Base-by-base conservation (phyloP, 2,888 invertebrate species). In the Lasiommata megera region DNA sequence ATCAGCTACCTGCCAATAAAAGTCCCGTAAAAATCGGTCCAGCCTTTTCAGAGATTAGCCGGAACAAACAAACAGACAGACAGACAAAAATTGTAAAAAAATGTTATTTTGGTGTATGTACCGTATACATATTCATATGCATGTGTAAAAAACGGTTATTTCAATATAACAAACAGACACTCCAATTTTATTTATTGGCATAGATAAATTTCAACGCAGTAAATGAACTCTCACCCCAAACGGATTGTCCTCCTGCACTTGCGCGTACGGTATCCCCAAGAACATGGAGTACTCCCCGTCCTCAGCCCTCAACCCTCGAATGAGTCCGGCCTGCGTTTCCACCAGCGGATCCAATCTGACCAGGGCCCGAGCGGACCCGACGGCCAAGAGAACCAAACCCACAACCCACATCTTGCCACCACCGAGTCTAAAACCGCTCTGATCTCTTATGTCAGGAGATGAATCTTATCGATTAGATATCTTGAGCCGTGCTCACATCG, bases 221-320 rank as follows among this genome's bases (percentile, higher is more conserved):
- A n/a, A n/a, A 23, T 23, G 23, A 23, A 23, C 23, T 23, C 81
- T 75, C 62, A 86, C 86, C 62, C 82, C 83, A 68, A 87, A 88
- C 31, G 84, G 80, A 55, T 83, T 79, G 0, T 61, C 58, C 23
- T 73, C 66, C 41, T 83, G 66, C 0, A 87, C 80, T 46, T 61
- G 69, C 8, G 80, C 85, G 60, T 79, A 87, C 0, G 87, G 86
- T 40, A 88, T 73, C 6, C 87, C 85, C 58, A 83, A 74, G 51
- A 77, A 87, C 28, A 80, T 78, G 3, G 69, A 67, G 36, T 76
- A 82, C 2, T 72, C 69, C 0, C 77, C 75, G 56, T 77, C 72
- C 28, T 53, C 59, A 9, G 74, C 70, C 28, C 56, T 66, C n/a
- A 73, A 59, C 0, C 83, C 84, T 6, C 65, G 58, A 3, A 83